A percentile compares a stretch with the other conserved stretches of the same genome.
Evolutionary conservation across 1,140 invertebrate genomes (phyloP).

Genomic region (Druon quercuslanigerum): DNA sequence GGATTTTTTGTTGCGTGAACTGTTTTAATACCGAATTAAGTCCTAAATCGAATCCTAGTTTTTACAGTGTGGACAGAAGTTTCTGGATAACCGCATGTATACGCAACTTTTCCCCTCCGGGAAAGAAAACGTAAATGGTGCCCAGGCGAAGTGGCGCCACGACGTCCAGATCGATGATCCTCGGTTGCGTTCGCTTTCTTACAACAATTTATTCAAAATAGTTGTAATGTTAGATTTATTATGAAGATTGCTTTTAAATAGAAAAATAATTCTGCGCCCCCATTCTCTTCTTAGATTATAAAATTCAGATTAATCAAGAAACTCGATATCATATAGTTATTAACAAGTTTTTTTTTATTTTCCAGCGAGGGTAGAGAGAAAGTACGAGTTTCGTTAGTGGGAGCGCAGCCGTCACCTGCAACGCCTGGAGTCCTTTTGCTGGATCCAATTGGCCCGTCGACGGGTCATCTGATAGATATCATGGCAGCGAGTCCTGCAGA

Average conservation of each 20-base stretch:
- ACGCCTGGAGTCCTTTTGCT: constrained; percentile 72
- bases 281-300: too few relatives aligned
- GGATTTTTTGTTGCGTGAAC: too few relatives aligned
- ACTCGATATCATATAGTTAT: not conserved
- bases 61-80: too few relatives aligned
- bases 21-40: too few relatives aligned
- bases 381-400: constrained; percentile 72
- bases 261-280: too few relatives aligned
- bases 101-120: not conserved
- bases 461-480: constrained; percentile 50
- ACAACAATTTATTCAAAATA: constrained; percentile 15
- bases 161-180: constrained; percentile 53
- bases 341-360: constrained; percentile 37
- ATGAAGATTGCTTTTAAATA: too few relatives aligned
- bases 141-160: constrained; percentile 36
- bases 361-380: constrained; percentile 73
- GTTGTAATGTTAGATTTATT: not conserved
- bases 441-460: constrained; percentile 64
- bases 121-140: constrained; percentile 19
- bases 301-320: too few relatives aligned
- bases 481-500: constrained; percentile 69
- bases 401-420: constrained; percentile 69
- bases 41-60: too few relatives aligned
- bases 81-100: not conserved
- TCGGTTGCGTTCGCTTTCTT: constrained; percentile 42